These are phyloP conservation scores for Arctopsyche grandis DNA, from an alignment of 1,140 invertebrate species.

Conservation along the genomic window DNA sequence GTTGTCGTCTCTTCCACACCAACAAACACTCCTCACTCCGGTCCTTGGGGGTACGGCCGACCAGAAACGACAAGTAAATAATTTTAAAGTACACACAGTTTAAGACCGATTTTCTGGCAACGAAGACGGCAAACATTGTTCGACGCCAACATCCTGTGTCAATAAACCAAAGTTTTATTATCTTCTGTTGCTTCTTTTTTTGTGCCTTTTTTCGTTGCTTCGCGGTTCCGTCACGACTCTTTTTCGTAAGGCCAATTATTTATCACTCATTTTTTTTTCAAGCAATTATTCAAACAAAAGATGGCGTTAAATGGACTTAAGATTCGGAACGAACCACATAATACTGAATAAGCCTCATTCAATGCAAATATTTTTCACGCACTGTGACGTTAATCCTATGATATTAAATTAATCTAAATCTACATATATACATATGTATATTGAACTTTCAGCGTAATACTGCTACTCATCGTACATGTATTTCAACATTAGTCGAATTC, in stretches of 20 bases:
- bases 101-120: slow-evolving; percentile 45
- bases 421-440: too few relatives aligned
- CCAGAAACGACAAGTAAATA: slow-evolving; percentile 38
- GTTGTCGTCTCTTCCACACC: not conserved
- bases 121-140: slow-evolving; percentile 43
- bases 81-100: slow-evolving; percentile 46
- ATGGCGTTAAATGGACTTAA: not conserved
- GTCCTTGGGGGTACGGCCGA: slow-evolving; percentile 10
- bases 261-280: not conserved
- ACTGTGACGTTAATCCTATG: not conserved
- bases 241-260: not conserved
- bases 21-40: slow-evolving; percentile 11
- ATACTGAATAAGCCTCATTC: not conserved
- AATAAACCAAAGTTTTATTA: slow-evolving; percentile 41
- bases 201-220: not conserved
- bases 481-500: too few relatives aligned
- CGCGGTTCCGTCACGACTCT: slow-evolving; percentile 31
- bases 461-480: too few relatives aligned
- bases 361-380: not conserved
- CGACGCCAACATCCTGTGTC: slow-evolving; percentile 43
- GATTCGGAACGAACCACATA: slow-evolving; percentile 1
- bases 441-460: too few relatives aligned
- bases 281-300: slow-evolving; percentile 27
- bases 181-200: slow-evolving; percentile 8
- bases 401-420: not conserved